Percentiles rank a stretch among this genome's conserved stretches.
phyloP scores from a whole-genome alignment of 2,797 vertebrate genomes.

The Dipus sagitta region DNA sequence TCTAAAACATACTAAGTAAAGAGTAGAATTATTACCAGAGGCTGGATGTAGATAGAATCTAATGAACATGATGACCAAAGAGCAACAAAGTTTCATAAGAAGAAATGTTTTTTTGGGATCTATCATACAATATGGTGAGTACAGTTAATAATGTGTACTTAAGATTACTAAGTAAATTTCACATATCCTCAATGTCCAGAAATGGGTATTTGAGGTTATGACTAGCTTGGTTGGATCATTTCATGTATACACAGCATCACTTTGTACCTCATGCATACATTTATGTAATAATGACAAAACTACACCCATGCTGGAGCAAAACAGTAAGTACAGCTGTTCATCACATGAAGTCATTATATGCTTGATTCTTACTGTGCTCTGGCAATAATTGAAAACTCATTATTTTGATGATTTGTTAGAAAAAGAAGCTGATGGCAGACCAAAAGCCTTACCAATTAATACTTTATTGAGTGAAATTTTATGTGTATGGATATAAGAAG shows the following conservation, averaged over 20 bases:
- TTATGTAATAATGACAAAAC: not conserved
- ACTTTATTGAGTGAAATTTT: conserved; percentile 62
- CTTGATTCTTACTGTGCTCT: not conserved
- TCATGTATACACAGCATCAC: not conserved
- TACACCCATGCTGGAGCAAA: not conserved
- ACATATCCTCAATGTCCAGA: not conserved
- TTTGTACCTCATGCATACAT: not conserved
- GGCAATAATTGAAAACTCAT: not conserved
- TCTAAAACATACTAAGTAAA: not conserved
- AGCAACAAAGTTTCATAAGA: not conserved
- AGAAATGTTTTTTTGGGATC: not conserved
- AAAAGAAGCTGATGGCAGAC: conserved; percentile 48
- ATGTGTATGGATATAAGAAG: not conserved
- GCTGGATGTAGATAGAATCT: not conserved
- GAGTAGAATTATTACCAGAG: not conserved
- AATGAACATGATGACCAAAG: not conserved
- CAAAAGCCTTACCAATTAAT: conserved; percentile 73
- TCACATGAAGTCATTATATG: conserved; percentile 80
- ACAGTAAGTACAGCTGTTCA: conserved; percentile 37
- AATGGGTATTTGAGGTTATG: not conserved
- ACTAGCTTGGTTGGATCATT: not conserved
- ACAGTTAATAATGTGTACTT: not conserved
- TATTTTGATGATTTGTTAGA: conserved; percentile 3
- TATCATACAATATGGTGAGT: not conserved
- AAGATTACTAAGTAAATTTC: not conserved